Percentiles rank a stretch among this genome's conserved stretches.
Conservation (phyloP, 2,113 vertebrate species). For the Nannospalax galili region DNA sequence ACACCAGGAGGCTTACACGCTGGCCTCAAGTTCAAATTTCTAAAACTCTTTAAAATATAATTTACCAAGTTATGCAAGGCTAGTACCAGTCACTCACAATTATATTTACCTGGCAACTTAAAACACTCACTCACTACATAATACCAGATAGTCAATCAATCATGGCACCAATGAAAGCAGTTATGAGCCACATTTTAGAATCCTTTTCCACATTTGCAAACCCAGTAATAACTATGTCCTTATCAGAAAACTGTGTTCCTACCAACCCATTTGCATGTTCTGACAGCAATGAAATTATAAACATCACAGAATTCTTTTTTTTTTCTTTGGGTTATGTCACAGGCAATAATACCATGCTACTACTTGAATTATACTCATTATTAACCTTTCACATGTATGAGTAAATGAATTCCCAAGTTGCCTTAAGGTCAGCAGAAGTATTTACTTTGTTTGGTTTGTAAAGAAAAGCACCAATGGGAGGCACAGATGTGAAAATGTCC, state of each 20-base stretch:
- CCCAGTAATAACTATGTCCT: not conserved
- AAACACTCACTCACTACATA: not conserved
- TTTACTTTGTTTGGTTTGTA: not conserved
- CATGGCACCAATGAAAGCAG: not conserved
- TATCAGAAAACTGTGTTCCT: not conserved
- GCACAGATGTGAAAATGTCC: not conserved
- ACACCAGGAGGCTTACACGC: not conserved
- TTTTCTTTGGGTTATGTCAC: not conserved
- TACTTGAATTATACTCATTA: not conserved
- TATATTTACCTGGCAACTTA: not conserved
- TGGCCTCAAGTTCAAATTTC: not conserved
- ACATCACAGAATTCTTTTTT: not conserved
- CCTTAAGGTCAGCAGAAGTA: not conserved
- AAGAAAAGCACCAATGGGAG: not conserved
- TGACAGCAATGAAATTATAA: not conserved
- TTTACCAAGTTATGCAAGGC: not conserved
- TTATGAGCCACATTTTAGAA: not conserved
- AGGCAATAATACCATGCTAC: not conserved
- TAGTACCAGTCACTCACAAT: not conserved
- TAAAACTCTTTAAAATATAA: constrained; percentile 1
- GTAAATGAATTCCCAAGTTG: constrained; percentile 15
- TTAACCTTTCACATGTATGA: constrained; percentile 29
- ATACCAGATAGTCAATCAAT: not conserved
- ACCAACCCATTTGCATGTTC: not conserved
- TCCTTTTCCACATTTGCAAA: constrained; percentile 2